Evolutionary conservation across 2,113 vertebrate genomes (phyloP), one percentile per base, ranked within the genome.

Genomic region (Spheniscus mendiculus): DNA sequence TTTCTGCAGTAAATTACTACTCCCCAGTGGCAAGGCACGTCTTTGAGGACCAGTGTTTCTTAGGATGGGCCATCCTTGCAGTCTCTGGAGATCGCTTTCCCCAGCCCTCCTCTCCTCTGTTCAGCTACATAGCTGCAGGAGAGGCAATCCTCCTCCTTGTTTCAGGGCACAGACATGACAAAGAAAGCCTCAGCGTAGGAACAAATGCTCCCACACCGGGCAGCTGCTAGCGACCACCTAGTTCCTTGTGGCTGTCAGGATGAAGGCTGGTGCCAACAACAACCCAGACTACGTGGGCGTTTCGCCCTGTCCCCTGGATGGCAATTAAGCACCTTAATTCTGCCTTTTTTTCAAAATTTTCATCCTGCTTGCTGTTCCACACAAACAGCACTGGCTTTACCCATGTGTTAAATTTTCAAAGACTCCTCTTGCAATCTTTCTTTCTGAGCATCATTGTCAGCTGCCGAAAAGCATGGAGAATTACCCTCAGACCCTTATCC

Each of bases 271-370:
- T 63, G 55, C 38, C 92, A 9, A 42, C 19, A 34, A 15, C 13
- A 15, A 14, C 2, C 47, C n/a, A 26, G 25, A n/a, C 61, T 26
- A 8, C 3, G 34, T 14, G 55, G 16, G 10, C 0, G 0, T 26
- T 66, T 81, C 5, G 0, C 38, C 29, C 69, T 47, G 26, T 4
- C n/a, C 58, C 13, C n/a, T 58, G n/a, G n/a, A 49, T 6, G 7
- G 45, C 49, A 73, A 34, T 27, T 5, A 58, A 61, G 8, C 15
- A 76, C 22, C 13, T 29, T 63, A 30, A 42, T 8, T 29, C 12
- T 27, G n/a, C 17, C 12, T 47, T 49, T 38, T 22, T 6, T 13
- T 2, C 0, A 14, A 19, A 85, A 21, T 67, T 52, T 21, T 65
- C 59, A 8, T 38, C 52, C 23, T 34, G 10, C 36, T 87, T 52